phyloP scores from a whole-genome alignment of 2,888 invertebrate species.

The Heptascelio sp. region DNA sequence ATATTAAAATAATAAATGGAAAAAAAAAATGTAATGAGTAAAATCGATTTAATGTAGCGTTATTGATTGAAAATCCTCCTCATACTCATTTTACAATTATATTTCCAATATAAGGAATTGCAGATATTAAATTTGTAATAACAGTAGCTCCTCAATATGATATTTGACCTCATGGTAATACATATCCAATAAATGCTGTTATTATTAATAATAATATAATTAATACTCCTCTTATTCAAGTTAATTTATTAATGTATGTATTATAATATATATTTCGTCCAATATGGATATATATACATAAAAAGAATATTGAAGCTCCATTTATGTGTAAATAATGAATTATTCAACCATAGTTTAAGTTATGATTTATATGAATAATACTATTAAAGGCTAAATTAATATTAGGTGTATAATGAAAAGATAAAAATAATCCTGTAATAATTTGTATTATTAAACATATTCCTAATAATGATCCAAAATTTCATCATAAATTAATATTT shows the following conservation, averaged over 20 bases:
- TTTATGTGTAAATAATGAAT: slow-evolving; percentile 90
- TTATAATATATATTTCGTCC: slow-evolving; percentile 88
- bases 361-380: slow-evolving; percentile 90
- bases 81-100: slow-evolving; percentile 91
- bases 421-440: slow-evolving; percentile 89
- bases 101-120: slow-evolving; percentile 90
- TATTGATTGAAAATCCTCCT: slow-evolving; percentile 92
- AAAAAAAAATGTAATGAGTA: slow-evolving; percentile 92
- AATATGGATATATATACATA: slow-evolving; percentile 90
- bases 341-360: slow-evolving; percentile 91
- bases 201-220: slow-evolving; percentile 90
- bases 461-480: slow-evolving; percentile 89
- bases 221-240: slow-evolving; percentile 89
- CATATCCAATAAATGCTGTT: slow-evolving; percentile 93
- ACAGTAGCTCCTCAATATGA: slow-evolving; percentile 94
- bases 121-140: slow-evolving; percentile 92
- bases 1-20: slow-evolving; percentile 88
- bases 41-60: slow-evolving; percentile 93
- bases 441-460: slow-evolving; percentile 89
- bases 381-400: slow-evolving; percentile 89
- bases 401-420: slow-evolving; percentile 90
- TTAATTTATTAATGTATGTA: slow-evolving; percentile 86
- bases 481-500: slow-evolving; percentile 89
- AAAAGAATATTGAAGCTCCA: slow-evolving; percentile 91
- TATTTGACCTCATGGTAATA: slow-evolving; percentile 94